Base-by-base conservation (phyloP, 2,797 vertebrate species). In the Enteromius unitaeniatus region DNA sequence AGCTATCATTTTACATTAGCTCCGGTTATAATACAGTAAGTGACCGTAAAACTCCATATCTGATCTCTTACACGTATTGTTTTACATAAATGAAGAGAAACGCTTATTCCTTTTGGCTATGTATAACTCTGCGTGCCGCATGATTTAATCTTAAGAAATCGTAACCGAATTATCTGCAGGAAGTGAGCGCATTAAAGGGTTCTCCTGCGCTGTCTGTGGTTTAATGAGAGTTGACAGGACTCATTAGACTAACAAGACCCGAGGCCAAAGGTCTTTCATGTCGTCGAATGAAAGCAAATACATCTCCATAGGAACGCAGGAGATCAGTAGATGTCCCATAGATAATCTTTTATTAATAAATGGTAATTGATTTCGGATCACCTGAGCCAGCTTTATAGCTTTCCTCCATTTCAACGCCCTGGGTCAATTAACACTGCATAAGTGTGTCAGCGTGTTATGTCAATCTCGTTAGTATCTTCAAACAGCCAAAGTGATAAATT, bases 141-240 rank as follows among this genome's bases (percentile, higher is more conserved):
- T 74, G 53, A 79, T 60, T 79, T n/a, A 8, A 83, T 79, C 49
- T 79, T 14, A 69, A 68, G 21, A 60, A 37, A 75, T 79, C 19
- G 15, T 67, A 82, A 83, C 23, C 2, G 2, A 53, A 76, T 83
- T 42, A 83, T 68, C 31, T 21, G 45, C 51, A 75, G 81, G 75
- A 85, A 70, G 73, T 26, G 21, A 84, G 49, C 19, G 21, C 37
- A 83, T 86, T 76, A 75, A 79, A 79, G 58, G 64, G 26, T 79
- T 73, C 51, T 74, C 74, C 78, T 81, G 81, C 11, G 6, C 42
- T 58, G 49, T 69, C 53, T 83, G 64, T 65, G 37, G 51, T 17
- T 53, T 83, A 79, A 86, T 58, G 75, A 55, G 69, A 78, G 42
- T 51, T 82, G 86, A 79, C 79, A 86, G 79, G 21, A 40, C 49